These are phyloP conservation scores for Antrozous pallidus DNA, from an alignment of 2,797 vertebrate species.

Conservation along the genomic window DNA sequence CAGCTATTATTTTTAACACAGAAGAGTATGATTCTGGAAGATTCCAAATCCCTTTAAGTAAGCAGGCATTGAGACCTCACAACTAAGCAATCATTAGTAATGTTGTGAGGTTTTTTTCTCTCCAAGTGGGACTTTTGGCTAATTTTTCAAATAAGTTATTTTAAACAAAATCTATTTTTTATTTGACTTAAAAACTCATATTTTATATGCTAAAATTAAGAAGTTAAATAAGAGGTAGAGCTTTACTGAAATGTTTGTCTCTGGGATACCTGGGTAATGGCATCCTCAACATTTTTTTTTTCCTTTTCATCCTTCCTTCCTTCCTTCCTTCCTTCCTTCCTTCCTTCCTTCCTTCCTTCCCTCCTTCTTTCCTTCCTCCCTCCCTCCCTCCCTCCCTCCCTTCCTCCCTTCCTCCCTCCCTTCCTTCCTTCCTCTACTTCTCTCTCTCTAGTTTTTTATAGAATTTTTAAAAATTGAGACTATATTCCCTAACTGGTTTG, in stretches of 20 bases:
- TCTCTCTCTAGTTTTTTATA: neutral
- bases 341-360: neutral
- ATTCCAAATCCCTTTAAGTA: conserved; percentile 39
- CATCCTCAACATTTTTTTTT: neutral
- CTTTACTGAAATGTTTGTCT: conserved; percentile 23
- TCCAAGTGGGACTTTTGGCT: conserved; percentile 48
- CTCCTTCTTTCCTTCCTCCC: neutral
- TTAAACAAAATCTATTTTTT: conserved; percentile 47
- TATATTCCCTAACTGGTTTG: too few species aligned
- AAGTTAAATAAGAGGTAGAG: conserved; percentile 18
- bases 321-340: neutral
- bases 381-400: too few species aligned
- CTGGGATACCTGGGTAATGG: neutral
- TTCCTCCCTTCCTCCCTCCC: too few species aligned
- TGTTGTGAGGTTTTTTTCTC: conserved; percentile 10
- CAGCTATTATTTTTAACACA: conserved; percentile 71
- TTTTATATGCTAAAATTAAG: conserved; percentile 45
- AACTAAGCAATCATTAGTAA: conserved; percentile 63
- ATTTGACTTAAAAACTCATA: conserved; percentile 39
- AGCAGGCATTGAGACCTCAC: conserved; percentile 43
- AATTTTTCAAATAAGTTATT: conserved; percentile 48
- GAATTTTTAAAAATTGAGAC: too few species aligned
- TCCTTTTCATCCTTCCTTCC: neutral
- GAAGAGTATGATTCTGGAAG: conserved; percentile 17
- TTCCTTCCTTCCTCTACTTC: neutral